Evolutionary conservation across 1,140 invertebrate species (phyloP).

Genomic region (silkworm (Bombyx mori)): DNA sequence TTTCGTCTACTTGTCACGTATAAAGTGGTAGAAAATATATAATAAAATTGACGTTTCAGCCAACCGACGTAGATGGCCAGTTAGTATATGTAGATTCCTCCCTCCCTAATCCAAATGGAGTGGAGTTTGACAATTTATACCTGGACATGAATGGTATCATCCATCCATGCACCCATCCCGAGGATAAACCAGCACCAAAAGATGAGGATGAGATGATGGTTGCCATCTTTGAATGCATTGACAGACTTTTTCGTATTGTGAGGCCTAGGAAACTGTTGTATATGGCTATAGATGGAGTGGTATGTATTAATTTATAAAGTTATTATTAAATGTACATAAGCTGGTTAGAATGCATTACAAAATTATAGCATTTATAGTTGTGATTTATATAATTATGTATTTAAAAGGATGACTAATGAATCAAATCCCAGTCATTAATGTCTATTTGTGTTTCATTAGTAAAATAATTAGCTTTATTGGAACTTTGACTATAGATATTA

Average conservation of each 20-base stretch:
- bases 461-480: no score
- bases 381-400: no score
- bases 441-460: no score
- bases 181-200: constrained; percentile 96
- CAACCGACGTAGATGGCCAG: constrained; percentile 74
- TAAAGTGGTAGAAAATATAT: no score
- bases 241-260: constrained; percentile 95
- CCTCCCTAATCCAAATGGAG: constrained; percentile 95
- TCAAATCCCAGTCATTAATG: no score
- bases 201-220: constrained; percentile 99
- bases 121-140: constrained; percentile 99
- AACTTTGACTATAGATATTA: no score
- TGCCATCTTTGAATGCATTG: constrained; percentile 99
- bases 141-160: constrained; percentile 99
- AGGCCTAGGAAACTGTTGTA: constrained; percentile 95
- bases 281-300: constrained; percentile 99
- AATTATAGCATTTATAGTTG: no score
- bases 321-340: neutral
- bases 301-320: constrained; percentile 61
- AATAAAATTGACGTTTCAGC: constrained; percentile 51
- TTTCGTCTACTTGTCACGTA: no score
- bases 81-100: constrained; percentile 85
- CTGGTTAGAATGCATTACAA: no score
- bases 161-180: constrained; percentile 99
- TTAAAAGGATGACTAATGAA: no score